phyloP scores from a whole-genome alignment of 1,140 invertebrate species.

The Laupala kohalensis region DNA sequence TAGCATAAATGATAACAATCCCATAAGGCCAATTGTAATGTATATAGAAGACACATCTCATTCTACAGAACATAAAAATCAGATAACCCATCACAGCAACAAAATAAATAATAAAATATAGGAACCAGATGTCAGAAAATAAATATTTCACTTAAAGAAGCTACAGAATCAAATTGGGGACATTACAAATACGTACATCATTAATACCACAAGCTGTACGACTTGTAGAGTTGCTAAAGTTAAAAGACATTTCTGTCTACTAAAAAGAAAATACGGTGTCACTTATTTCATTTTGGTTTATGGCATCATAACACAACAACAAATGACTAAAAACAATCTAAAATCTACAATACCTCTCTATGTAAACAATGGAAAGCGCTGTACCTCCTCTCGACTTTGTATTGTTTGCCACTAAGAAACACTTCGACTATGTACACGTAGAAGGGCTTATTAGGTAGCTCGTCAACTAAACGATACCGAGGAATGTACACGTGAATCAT shows the following conservation, averaged over 20 bases:
- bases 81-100: too few species aligned
- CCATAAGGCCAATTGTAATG: too few species aligned
- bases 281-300: neutral
- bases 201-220: neutral
- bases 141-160: too few species aligned
- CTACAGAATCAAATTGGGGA: neutral
- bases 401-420: constrained; percentile 24
- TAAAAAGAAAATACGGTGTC: neutral
- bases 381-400: constrained; percentile 29
- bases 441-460: constrained; percentile 14
- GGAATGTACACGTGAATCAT: constrained; percentile 15
- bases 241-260: neutral
- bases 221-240: neutral
- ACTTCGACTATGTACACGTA: constrained; percentile 31
- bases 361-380: constrained; percentile 32
- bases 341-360: constrained; percentile 24
- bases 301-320: neutral
- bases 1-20: too few species aligned
- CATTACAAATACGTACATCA: neutral
- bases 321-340: neutral
- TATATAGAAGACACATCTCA: too few species aligned
- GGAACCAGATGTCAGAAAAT: too few species aligned
- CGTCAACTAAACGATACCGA: constrained; percentile 15
- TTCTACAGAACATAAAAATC: too few species aligned
- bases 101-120: too few species aligned